Percentiles rank a stretch among this genome's conserved stretches.
These are phyloP conservation scores for Embidobia sp. DNA, from an alignment of 2,888 invertebrate species.

Conservation along the genomic window DNA sequence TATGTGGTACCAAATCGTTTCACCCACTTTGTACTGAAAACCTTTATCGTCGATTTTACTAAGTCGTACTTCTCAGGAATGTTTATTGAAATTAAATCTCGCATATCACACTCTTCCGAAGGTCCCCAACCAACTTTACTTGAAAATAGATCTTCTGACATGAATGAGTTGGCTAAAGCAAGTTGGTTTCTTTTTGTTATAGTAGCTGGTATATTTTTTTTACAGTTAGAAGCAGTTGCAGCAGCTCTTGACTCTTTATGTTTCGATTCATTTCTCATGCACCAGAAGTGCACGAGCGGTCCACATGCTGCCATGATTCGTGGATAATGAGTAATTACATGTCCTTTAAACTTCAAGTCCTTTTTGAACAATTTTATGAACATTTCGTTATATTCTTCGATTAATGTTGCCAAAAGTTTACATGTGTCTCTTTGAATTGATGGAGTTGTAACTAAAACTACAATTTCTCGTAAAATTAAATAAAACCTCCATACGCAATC, in stretches of 20 bases:
- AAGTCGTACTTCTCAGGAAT: too few species aligned
- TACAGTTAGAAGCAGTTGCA: constrained; percentile 14
- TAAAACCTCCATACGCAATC: constrained; percentile 54
- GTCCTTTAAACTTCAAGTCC: constrained; percentile 39
- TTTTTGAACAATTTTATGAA: constrained; percentile 31
- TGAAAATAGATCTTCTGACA: background rate
- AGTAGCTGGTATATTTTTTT: constrained; percentile 9
- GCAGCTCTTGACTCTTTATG: constrained; percentile 6
- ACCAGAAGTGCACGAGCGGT: constrained; percentile 30
- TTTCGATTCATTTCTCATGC: constrained; percentile 48
- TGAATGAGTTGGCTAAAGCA: background rate
- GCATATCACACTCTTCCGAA: background rate
- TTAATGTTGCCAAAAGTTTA: constrained; percentile 35
- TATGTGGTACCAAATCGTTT: constrained; percentile 3
- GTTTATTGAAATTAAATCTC: too few species aligned
- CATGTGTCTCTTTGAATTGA: constrained; percentile 20
- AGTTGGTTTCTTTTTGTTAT: constrained; percentile 16
- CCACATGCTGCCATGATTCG: constrained; percentile 20
- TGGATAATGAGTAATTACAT: constrained; percentile 36
- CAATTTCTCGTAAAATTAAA: constrained; percentile 3
- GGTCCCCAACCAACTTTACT: background rate
- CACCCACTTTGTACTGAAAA: constrained; percentile 3
- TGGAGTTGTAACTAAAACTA: background rate
- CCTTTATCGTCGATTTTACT: too few species aligned
- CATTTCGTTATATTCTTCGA: constrained; percentile 44